Evolutionary conservation across 2,113 vertebrate genomes (phyloP).

Genomic region (Equus quagga): DNA sequence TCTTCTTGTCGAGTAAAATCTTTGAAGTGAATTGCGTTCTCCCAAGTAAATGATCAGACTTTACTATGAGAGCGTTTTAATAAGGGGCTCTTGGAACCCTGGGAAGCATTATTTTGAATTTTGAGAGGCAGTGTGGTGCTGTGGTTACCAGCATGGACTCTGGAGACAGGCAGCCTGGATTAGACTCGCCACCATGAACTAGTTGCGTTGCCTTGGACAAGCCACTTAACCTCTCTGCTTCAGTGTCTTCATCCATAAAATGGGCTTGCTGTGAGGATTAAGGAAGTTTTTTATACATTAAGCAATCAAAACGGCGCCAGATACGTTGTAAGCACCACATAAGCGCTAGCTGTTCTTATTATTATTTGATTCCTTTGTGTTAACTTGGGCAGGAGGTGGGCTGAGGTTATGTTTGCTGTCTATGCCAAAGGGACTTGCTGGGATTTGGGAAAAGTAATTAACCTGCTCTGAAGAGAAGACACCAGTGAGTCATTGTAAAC

Average conservation of each 20-base stretch:
- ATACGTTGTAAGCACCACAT: not conserved
- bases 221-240: not conserved
- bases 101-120: not conserved
- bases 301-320: not conserved
- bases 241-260: not conserved
- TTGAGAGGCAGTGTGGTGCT: not conserved
- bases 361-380: not conserved
- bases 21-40: slow-evolving; percentile 15
- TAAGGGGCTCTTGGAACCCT: not conserved
- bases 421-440: slow-evolving; percentile 3
- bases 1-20: not conserved
- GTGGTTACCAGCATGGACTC: not conserved
- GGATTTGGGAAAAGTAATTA: not conserved
- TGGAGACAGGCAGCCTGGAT: not conserved
- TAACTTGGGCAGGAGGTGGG: not conserved
- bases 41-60: not conserved
- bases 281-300: not conserved
- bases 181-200: not conserved
- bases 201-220: not conserved
- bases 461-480: not conserved
- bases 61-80: slow-evolving; percentile 30
- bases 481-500: not conserved
- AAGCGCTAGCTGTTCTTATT: not conserved
- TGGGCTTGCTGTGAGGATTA: not conserved
- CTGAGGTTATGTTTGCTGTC: not conserved